Base-by-base conservation (phyloP, 2,113 vertebrate genomes). In the Nicator chloris region DNA sequence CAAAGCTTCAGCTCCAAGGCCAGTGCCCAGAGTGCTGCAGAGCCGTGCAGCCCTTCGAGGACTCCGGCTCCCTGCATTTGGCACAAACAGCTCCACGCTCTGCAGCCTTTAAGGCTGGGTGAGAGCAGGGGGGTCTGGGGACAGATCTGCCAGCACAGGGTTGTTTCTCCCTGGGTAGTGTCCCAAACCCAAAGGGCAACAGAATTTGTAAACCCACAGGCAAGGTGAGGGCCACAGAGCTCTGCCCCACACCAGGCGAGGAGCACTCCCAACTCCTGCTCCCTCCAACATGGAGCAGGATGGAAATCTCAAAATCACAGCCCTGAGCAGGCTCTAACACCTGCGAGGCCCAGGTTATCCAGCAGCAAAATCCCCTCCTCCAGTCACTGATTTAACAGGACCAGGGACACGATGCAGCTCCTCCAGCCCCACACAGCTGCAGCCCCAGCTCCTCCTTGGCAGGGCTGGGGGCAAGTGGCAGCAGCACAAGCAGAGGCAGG, bases 241-340 rank as follows among this genome's bases (percentile, higher is more conserved):
- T 84, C 37, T 59, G 53, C 47, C 47, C 26, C 40, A 9, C 16
- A 5, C 1, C 57, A 35, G 13, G 17, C 2, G 0, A 16, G 37
- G 26, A 15, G 12, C 3, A 1, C 60, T 42, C 33, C 2, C 2
- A 1, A 15, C 6, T 61, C 30, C 54, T 6, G 15, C 24, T 75
- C 14, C 17, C 30, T 42, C 64, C 49, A 6, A 3, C 0, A 1
- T 0, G 0, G 23, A 91, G 22, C 2, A 3, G 37, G 45, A 78
- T 4, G 15, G 37, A 30, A 68, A 72, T 1, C 13, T 49, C 1
- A 0, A 14, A 11, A 33, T 11, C 28, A 4, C 6, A 5, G 31
- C 22, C n/a, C 47, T 5, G 15, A 39, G 59, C 21, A 30, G 42
- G 59, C 18, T 50, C 15, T 16, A 49, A 31, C 0, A 2, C 47